A percentile compares a stretch with the other conserved stretches of the same genome.
Conservation (phyloP, 2,888 invertebrate genomes). For the Phyto melanocephala region DNA sequence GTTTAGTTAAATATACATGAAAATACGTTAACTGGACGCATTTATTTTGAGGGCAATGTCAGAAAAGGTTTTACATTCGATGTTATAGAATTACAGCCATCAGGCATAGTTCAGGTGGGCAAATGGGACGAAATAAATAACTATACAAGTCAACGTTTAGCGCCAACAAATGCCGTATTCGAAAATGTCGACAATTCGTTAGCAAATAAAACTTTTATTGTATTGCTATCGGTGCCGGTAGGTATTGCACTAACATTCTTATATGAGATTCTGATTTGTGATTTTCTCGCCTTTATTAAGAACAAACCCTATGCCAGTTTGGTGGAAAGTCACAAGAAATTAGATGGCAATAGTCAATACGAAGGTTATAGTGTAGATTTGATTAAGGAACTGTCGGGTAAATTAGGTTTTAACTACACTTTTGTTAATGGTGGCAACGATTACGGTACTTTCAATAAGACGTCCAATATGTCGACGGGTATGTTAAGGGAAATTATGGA, state of each 20-base stretch:
- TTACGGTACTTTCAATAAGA: slow-evolving; percentile 84
- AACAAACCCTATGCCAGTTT: slow-evolving; percentile 87
- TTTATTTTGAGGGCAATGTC: slow-evolving; percentile 89
- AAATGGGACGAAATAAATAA: slow-evolving; percentile 84
- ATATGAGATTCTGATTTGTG: no score
- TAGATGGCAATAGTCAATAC: slow-evolving; percentile 89
- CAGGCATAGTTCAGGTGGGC: slow-evolving; percentile 85
- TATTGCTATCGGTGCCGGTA: slow-evolving; percentile 85
- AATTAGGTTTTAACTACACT: slow-evolving; percentile 90
- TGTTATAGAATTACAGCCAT: slow-evolving; percentile 83
- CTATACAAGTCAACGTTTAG: slow-evolving; percentile 80
- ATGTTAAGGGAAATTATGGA: slow-evolving; percentile 92
- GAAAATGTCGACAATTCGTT: slow-evolving; percentile 82
- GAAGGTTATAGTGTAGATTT: slow-evolving; percentile 94
- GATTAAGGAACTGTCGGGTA: slow-evolving; percentile 87
- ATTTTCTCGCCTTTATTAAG: no score
- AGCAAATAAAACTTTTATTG: slow-evolving; percentile 85
- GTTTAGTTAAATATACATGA: slow-evolving; percentile 69
- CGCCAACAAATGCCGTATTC: slow-evolving; percentile 78
- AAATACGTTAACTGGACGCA: slow-evolving; percentile 83
- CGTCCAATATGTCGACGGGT: slow-evolving; percentile 87
- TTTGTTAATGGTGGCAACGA: slow-evolving; percentile 87
- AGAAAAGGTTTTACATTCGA: slow-evolving; percentile 85
- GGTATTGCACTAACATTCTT: no score
- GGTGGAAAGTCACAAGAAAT: slow-evolving; percentile 83